A percentile compares a stretch with the other conserved stretches of the same genome.
Conservation (phyloP, 2,113 vertebrate genomes). For the Micronisus gabar region DNA sequence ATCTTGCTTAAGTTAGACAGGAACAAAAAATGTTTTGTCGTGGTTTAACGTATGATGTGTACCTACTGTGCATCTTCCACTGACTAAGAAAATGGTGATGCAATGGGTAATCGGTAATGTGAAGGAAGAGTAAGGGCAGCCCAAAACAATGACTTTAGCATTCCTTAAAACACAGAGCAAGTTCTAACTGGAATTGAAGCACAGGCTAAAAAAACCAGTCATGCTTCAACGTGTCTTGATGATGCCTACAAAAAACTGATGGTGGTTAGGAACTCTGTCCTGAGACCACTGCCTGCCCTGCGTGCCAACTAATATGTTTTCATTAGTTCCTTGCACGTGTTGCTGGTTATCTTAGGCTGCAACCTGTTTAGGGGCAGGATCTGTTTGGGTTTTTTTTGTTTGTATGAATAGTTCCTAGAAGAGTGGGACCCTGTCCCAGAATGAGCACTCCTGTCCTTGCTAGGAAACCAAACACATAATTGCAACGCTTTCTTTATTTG, state of each 20-base stretch:
- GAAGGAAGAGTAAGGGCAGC: not conserved
- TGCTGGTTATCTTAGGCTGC: not conserved
- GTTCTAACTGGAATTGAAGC: slow-evolving; percentile 19
- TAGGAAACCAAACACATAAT: not conserved
- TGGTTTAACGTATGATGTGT: not conserved
- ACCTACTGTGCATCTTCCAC: not conserved
- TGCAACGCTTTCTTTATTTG: not conserved
- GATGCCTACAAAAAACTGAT: not conserved
- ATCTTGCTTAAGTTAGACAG: not conserved
- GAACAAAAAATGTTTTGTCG: not conserved
- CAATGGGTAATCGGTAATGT: not conserved
- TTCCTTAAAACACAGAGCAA: slow-evolving; percentile 14
- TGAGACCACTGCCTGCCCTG: not conserved
- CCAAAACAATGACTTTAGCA: not conserved
- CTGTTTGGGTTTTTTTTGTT: not conserved
- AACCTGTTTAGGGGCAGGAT: not conserved
- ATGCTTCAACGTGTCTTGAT: not conserved
- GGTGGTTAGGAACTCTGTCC: not conserved
- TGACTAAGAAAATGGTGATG: not conserved
- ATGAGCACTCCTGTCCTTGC: not conserved
- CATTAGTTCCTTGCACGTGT: not conserved
- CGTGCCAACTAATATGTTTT: not conserved
- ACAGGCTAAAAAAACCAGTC: not conserved
- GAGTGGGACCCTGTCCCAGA: not conserved
- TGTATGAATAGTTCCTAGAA: not conserved